A percentile compares a stretch with the other conserved stretches of the same genome.
phyloP scores from a whole-genome alignment of 1,140 invertebrate species.

The Eueides isabella region DNA sequence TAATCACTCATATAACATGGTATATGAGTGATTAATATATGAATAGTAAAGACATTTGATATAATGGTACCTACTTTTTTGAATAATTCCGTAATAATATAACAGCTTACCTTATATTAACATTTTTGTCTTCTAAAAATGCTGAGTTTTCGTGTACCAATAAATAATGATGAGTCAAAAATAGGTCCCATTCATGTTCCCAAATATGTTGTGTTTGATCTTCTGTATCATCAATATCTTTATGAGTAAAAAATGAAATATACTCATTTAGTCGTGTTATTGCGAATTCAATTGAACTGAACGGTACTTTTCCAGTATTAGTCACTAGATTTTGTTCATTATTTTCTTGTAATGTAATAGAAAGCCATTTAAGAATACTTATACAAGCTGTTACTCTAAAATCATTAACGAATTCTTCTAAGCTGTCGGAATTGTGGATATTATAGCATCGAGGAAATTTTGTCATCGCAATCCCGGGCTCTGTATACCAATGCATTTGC shows the following conservation, averaged over 20 bases:
- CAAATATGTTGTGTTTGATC: constrained; percentile 84
- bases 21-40: no score
- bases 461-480: constrained; percentile 89
- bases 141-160: constrained; percentile 85
- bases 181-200: constrained; percentile 94
- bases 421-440: constrained; percentile 92
- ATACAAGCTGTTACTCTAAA: constrained; percentile 94
- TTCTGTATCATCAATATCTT: constrained; percentile 92
- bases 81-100: background rate
- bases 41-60: no score
- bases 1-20: no score
- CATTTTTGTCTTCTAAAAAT: constrained; percentile 74
- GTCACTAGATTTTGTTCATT: constrained; percentile 83
- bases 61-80: no score
- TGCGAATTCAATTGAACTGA: constrained; percentile 90
- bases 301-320: constrained; percentile 86
- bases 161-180: constrained; percentile 89
- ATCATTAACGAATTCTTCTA: constrained; percentile 94
- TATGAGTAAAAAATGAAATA: constrained; percentile 88
- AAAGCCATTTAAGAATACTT: constrained; percentile 90
- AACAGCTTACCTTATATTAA: constrained; percentile 64
- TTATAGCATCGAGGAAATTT: constrained; percentile 95
- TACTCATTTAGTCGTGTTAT: constrained; percentile 90
- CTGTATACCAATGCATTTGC: constrained; percentile 95
- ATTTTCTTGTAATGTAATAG: constrained; percentile 82